Base-by-base conservation (phyloP, 2,797 vertebrate genomes). In the Ctenosaura bakeri region DNA sequence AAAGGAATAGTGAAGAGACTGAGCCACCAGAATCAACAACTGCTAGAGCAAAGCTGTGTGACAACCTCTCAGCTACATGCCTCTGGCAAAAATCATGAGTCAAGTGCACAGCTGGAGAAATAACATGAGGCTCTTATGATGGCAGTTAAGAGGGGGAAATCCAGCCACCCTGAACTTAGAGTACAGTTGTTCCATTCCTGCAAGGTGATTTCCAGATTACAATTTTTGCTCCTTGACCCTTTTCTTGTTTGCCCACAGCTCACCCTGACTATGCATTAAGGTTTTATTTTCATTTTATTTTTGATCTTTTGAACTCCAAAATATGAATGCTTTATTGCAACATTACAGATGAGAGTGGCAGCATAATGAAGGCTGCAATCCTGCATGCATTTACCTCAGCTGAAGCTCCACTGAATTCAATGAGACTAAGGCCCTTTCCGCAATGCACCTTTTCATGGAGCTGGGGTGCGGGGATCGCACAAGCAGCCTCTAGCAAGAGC, bases 131-230 rank as follows among this genome's bases (percentile, higher is more conserved):
- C 32, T 85, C 7, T 89, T 92, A 89, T 93, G 59, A 76, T 50
- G 84, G 77, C 84, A n/a, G 84, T 90, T 32, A 42, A 90, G 77
- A 82, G 35, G 56, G 90, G 79, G 86, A 93, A 93, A 93, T n/a
- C 56, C 79, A 85, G 0, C 86, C 71, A 78, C 42, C 74, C 85
- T 35, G 89, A 74, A 89, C 79, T 86, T 59, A 59, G 26, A 88
- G 22, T 38, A 50, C 9, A 4, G 18, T 78, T 89, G 52, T 86
- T 86, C 69, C 38, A 59, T 90, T 90, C 5, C 14, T 74, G 8
- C 35, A 80, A 90, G 89, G 89, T 90, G 78, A 81, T 90, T 90
- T 90, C 89, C 78, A 90, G 84, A 64, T 86, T 74, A 64, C 20
- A 86, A 38, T 32, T 56, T 18, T 78, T 84, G 71, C 59, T 83